Percentiles rank a stretch among this genome's conserved stretches.
phyloP scores from a whole-genome alignment of 2,113 vertebrate species.

The Gavia stellata region DNA sequence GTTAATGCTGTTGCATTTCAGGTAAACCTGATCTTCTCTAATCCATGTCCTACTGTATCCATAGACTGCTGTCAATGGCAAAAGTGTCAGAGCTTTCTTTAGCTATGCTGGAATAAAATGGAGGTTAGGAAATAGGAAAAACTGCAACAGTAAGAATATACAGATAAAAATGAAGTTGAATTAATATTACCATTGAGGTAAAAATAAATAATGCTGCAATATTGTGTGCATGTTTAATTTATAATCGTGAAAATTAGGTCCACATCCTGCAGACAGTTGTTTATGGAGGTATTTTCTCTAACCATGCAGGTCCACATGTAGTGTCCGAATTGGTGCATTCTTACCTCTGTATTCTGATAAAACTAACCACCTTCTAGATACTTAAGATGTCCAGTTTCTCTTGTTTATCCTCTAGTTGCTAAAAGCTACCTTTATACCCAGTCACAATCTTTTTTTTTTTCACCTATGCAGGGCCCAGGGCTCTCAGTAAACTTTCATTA shows the following conservation, averaged over 20 bases:
- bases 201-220: not conserved
- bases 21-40: not conserved
- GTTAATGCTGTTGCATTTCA: not conserved
- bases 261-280: not conserved
- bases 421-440: not conserved
- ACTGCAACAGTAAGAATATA: no score
- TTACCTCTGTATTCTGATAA: not conserved
- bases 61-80: not conserved
- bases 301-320: not conserved
- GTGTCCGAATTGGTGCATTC: not conserved
- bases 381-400: fast-evolving
- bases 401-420: not conserved
- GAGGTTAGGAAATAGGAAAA: not conserved
- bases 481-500: not conserved
- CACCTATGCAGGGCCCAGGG: no score
- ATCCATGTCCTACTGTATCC: not conserved
- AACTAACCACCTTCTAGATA: not conserved
- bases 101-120: not conserved
- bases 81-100: not conserved
- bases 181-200: not conserved
- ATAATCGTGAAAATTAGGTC: not conserved
- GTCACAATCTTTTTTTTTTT: not conserved
- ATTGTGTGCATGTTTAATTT: not conserved
- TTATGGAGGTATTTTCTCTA: not conserved
- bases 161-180: no score